Percentiles rank a stretch among this genome's conserved stretches.
Conservation (phyloP, 2,888 invertebrate species). For the Pristionchus arcanus region DNA sequence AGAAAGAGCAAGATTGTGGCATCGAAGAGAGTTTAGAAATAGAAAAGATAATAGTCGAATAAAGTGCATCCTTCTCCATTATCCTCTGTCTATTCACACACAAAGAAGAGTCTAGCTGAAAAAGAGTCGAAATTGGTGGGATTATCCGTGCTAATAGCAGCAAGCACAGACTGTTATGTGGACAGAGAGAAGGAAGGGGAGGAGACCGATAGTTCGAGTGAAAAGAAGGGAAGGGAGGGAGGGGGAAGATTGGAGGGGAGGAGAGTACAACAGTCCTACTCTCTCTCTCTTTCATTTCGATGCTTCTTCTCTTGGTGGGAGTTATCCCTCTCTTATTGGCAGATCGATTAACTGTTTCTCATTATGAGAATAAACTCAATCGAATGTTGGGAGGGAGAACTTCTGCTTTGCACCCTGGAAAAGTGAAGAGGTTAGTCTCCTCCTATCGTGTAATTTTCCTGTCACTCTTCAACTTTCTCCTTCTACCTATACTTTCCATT, state of each 20-base stretch:
- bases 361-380: conserved; percentile 40
- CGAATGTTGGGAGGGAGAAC: conserved; percentile 16
- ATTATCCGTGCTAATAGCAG: conserved; percentile 50
- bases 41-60: conserved; percentile 16
- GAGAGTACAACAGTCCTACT: conserved; percentile 33
- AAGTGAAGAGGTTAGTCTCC: conserved; percentile 10
- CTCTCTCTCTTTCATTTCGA: conserved; percentile 1
- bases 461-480: not conserved
- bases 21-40: conserved; percentile 20
- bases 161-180: not conserved
- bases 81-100: not conserved
- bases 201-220: conserved; percentile 13
- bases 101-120: conserved; percentile 11
- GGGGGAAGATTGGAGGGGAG: not conserved
- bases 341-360: conserved; percentile 36
- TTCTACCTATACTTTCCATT: not conserved
- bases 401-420: not conserved
- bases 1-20: conserved; percentile 53
- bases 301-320: conserved; percentile 2
- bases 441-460: not conserved
- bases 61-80: not conserved
- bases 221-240: not conserved
- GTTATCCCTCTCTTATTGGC: conserved; percentile 6
- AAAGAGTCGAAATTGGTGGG: not conserved
- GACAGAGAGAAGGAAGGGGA: conserved; percentile 19